phyloP scores from a whole-genome alignment of 2,888 invertebrate genomes.

The Drosophila mulleri region DNA sequence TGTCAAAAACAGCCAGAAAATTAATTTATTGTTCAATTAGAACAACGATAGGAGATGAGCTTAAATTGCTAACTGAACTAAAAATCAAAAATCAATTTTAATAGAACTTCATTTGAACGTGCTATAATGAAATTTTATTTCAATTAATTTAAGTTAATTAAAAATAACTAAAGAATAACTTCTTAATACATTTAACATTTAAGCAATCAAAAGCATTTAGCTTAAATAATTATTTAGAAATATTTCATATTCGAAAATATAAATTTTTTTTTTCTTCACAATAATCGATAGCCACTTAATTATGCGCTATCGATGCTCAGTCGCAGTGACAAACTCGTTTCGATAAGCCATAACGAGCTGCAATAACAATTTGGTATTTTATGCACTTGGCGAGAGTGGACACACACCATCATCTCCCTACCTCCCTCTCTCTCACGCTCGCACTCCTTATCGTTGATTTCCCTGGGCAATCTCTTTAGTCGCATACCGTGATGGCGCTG shows the following conservation, averaged over 20 bases:
- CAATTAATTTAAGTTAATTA: too few species aligned
- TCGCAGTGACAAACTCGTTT: conserved; percentile 13
- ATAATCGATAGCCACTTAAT: not conserved
- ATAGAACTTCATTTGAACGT: too few species aligned
- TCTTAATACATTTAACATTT: too few species aligned
- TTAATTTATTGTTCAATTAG: not conserved
- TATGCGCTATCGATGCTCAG: conserved; percentile 13
- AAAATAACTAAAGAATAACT: too few species aligned
- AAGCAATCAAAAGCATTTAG: too few species aligned
- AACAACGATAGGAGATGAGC: too few species aligned
- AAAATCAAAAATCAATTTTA: too few species aligned
- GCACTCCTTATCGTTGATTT: conserved; percentile 50
- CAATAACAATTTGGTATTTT: conserved; percentile 15
- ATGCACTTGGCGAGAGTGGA: not conserved
- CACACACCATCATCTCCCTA: not conserved
- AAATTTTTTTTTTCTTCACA: too few species aligned
- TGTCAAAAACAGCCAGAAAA: not conserved
- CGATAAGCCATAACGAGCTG: conserved; percentile 29
- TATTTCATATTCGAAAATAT: too few species aligned
- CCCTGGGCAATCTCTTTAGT: conserved; percentile 55
- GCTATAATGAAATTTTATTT: too few species aligned
- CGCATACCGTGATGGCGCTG: conserved; percentile 25
- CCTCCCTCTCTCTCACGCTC: not conserved
- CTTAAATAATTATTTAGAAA: too few species aligned
- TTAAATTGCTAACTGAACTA: not conserved